Evolutionary conservation across 2,888 invertebrate species (phyloP).

Genomic region (Erynnis tages): DNA sequence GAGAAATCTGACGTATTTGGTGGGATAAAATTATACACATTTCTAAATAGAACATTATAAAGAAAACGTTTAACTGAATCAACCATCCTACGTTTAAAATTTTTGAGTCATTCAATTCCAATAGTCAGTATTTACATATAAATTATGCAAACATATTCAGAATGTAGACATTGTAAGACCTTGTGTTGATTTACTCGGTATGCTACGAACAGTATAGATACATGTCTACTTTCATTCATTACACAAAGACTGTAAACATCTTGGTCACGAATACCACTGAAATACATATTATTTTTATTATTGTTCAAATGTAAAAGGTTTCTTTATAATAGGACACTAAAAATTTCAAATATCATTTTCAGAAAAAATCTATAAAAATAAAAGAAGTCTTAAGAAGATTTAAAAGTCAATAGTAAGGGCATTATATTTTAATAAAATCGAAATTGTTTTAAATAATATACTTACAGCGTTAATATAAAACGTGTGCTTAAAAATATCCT

Average conservation of each 20-base stretch:
- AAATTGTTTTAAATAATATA: too few relatives aligned
- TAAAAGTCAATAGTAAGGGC: too few relatives aligned
- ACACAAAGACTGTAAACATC: slow-evolving; percentile 15
- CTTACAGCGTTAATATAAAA: too few relatives aligned
- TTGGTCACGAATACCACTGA: slow-evolving; percentile 18
- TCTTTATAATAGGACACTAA: too few relatives aligned
- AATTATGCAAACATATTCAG: slow-evolving; percentile 24
- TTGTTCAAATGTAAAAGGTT: not conserved
- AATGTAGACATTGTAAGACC: slow-evolving; percentile 20
- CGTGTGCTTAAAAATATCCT: too few relatives aligned
- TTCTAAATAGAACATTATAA: not conserved
- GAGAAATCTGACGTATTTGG: too few relatives aligned
- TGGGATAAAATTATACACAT: not conserved
- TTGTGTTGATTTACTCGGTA: slow-evolving; percentile 23
- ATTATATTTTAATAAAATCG: too few relatives aligned
- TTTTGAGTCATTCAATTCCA: slow-evolving; percentile 14
- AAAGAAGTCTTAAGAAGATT: too few relatives aligned
- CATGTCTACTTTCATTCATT: slow-evolving; percentile 14
- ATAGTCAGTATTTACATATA: slow-evolving; percentile 20
- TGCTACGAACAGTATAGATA: slow-evolving; percentile 12
- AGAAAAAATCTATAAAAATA: too few relatives aligned
- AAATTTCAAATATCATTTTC: too few relatives aligned
- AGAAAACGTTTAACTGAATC: not conserved
- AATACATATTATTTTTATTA: slow-evolving; percentile 4
- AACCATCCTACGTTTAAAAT: slow-evolving; percentile 4